A percentile compares a stretch with the other conserved stretches of the same genome.
Conservation (phyloP, 2,797 vertebrate species). For the Emys orbicularis region DNA sequence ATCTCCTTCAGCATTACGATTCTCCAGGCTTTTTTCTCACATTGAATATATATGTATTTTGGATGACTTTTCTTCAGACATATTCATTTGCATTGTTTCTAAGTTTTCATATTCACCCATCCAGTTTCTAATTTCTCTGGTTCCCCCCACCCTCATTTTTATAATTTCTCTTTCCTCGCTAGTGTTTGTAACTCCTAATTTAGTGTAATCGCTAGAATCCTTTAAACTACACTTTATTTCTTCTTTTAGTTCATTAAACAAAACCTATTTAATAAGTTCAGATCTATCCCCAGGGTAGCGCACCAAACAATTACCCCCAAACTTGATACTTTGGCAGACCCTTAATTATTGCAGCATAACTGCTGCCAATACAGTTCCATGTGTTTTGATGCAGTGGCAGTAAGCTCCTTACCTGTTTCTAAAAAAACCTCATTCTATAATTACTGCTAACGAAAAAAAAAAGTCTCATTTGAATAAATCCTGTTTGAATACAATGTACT, state of each 20-base stretch:
- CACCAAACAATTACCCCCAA: not conserved
- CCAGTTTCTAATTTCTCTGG: not conserved
- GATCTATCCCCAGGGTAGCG: not conserved
- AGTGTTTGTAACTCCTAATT: not conserved
- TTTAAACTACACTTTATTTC: not conserved
- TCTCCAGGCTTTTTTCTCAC: fast-evolving
- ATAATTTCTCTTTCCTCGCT: not conserved
- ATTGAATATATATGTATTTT: not conserved
- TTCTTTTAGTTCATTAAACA: not conserved
- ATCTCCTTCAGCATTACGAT: not conserved
- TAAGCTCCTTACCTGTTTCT: not conserved
- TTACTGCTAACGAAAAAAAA: not conserved
- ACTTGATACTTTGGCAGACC: not conserved
- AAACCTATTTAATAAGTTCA: not conserved
- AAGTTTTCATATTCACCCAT: not conserved
- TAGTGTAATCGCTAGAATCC: not conserved
- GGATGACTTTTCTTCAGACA: not conserved
- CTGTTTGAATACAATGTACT: not conserved
- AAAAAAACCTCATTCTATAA: not conserved
- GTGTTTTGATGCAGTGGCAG: not conserved
- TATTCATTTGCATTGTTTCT: not conserved
- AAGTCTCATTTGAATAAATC: not conserved
- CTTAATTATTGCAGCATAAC: not conserved
- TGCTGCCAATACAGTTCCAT: not conserved
- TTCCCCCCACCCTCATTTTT: not conserved